Evolutionary conservation across 2,888 invertebrate genomes (phyloP), one percentile per base, ranked within the genome.

Genomic region (Esperia sulphurella): DNA sequence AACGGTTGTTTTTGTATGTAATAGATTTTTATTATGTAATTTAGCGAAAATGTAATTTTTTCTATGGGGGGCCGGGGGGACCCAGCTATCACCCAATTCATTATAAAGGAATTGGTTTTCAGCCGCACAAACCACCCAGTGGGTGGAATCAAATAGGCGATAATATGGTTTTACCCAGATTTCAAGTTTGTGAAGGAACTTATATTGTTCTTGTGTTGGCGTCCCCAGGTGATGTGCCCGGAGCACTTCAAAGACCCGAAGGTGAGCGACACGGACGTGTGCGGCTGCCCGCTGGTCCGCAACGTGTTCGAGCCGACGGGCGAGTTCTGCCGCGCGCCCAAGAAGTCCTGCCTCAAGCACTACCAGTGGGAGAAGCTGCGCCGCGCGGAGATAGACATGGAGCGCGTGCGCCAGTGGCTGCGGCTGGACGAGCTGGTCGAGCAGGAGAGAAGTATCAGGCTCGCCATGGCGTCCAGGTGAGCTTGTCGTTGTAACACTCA

Each of bases 191-290:
- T 5, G 21, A 21, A 5, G 21, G 2, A 2, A 3, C 2, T 21
- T 3, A 21, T 2, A 21, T 21, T 5, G 21, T 21, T 21, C 5
- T 3, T 21, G 2, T 21, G 21, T 21, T 21, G 2, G 21, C 5
- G 5, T 21, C 9, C 41, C 6, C 61, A 90, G 90, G 90, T 99
- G 0, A 91, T 99, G 58, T 99, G 99, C 71, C 98, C 99, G 0
- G 99, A 99, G 71, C 99, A 99, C 79, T 96, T 96, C 66, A 98
- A 98, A 78, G 97, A 97, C 65, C 94, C 96, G 0, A 97, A 97
- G 85, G 93, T 96, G n/a, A 92, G 91, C 40, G 96, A 96, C 59
- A 91, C 92, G 1, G 96, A 96, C 75, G 97, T 98, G 0, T 99
- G 99, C 73, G 98, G 98, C 0, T 97, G 96, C 73, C 98, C 98